Evolutionary conservation across 2,113 vertebrate species (phyloP).

Genomic region (Chamaea fasciata): DNA sequence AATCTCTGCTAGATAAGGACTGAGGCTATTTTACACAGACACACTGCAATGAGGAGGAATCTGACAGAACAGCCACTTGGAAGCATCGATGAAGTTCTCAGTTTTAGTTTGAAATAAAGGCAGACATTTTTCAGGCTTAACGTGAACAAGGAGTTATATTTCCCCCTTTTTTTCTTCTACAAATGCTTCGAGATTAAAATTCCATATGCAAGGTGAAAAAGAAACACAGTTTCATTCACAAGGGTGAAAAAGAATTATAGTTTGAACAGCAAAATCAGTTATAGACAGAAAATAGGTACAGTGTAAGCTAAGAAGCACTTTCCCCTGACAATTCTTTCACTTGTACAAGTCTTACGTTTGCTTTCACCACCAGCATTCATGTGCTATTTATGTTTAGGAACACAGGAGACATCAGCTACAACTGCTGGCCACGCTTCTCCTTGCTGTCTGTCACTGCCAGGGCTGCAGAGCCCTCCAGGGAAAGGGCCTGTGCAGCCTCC

Average conservation of each 20-base stretch:
- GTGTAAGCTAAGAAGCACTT: neutral
- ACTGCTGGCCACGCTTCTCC: fast-evolving
- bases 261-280: neutral
- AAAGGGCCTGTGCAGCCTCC: neutral
- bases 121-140: neutral
- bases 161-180: neutral
- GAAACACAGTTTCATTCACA: neutral
- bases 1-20: neutral
- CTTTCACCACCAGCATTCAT: neutral
- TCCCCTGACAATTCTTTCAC: neutral
- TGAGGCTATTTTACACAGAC: neutral
- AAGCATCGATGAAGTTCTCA: neutral
- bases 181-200: neutral
- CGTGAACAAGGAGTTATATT: neutral
- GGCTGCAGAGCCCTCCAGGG: neutral
- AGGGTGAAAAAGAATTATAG: neutral
- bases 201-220: neutral
- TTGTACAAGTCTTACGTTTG: neutral
- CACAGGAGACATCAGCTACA: neutral
- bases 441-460: neutral
- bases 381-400: neutral
- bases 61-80: neutral
- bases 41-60: neutral
- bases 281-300: neutral
- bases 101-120: neutral